These are phyloP conservation scores for Leucoraja ocellata DNA, from an alignment of 2,797 vertebrate genomes.

Conservation along the genomic window DNA sequence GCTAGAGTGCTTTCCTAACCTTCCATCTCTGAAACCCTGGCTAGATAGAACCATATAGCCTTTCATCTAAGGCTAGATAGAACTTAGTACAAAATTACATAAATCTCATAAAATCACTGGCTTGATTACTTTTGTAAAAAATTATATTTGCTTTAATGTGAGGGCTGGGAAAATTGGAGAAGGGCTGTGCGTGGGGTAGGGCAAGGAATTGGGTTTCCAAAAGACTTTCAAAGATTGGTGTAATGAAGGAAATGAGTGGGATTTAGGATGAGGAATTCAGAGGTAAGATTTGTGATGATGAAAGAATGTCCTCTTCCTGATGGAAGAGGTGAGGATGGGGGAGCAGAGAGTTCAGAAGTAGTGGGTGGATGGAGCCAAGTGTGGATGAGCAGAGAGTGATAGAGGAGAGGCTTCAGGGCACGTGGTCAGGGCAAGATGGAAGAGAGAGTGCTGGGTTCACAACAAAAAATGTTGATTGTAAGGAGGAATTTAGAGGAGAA, in stretches of 20 bases:
- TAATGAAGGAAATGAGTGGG: background rate
- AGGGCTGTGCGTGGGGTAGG: background rate
- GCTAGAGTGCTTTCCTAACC: too few species aligned
- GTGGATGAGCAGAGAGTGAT: background rate
- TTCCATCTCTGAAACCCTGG: too few species aligned
- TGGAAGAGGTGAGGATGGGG: background rate
- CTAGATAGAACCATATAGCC: too few species aligned
- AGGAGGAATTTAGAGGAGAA: background rate
- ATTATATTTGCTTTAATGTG: background rate
- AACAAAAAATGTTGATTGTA: background rate
- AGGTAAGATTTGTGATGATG: background rate
- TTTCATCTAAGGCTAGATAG: background rate
- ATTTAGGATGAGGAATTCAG: background rate
- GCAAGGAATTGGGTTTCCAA: background rate
- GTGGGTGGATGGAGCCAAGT: background rate
- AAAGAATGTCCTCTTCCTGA: background rate
- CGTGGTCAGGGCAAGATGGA: background rate
- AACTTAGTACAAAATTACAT: background rate
- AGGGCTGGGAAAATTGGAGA: background rate
- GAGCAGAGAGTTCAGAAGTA: background rate
- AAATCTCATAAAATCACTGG: background rate
- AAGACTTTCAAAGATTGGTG: background rate
- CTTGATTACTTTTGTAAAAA: background rate
- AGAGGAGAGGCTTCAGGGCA: background rate
- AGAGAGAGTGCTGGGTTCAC: background rate